Conservation (phyloP, 2,113 vertebrate genomes). For the Actenoides hombroni region DNA sequence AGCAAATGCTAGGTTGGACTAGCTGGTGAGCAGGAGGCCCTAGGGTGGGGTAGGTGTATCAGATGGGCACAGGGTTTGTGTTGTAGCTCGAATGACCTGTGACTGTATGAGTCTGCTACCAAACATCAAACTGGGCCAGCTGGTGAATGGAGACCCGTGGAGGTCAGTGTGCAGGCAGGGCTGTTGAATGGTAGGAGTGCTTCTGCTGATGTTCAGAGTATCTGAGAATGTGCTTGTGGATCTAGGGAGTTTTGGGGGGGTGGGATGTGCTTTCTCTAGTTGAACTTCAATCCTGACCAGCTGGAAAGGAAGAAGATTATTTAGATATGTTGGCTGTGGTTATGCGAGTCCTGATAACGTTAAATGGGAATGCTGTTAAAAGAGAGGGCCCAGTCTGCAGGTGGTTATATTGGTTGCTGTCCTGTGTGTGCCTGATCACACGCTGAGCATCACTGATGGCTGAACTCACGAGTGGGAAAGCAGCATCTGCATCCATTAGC, state of each 20-base stretch:
- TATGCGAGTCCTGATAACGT: neutral
- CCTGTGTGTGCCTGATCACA: neutral
- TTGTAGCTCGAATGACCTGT: neutral
- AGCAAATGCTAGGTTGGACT: rapidly evolving
- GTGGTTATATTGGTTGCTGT: neutral
- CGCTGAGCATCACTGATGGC: neutral
- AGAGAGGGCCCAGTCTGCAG: neutral
- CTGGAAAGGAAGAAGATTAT: neutral
- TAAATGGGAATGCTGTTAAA: neutral
- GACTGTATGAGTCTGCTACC: neutral
- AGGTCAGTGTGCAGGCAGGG: neutral
- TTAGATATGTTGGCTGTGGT: neutral
- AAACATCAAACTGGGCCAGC: neutral
- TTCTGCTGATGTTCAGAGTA: neutral
- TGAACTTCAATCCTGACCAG: neutral
- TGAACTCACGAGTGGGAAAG: neutral
- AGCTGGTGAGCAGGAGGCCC: neutral
- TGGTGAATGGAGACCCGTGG: neutral
- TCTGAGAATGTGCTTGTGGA: neutral
- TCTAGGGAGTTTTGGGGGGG: rapidly evolving
- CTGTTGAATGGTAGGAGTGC: neutral
- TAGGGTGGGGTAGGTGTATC: neutral
- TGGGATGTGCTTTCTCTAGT: neutral
- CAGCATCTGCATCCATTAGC: neutral
- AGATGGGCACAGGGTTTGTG: neutral